Conservation (phyloP, 2,888 invertebrate genomes). For the Xiphydria camelus region DNA sequence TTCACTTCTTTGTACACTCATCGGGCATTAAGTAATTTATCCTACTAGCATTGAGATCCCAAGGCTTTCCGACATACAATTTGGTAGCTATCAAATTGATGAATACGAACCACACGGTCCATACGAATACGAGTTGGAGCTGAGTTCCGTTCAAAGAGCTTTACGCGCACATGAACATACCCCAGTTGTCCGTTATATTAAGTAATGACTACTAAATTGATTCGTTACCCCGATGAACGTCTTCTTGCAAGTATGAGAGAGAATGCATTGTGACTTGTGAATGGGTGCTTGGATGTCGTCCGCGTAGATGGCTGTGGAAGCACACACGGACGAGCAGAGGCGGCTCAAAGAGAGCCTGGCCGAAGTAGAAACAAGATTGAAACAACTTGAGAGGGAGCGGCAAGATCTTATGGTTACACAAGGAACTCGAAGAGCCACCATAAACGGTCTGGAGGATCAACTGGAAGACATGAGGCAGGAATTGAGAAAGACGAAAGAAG, state of each 20-base stretch:
- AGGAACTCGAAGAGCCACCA: slow-evolving; percentile 60
- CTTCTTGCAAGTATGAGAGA: slow-evolving; percentile 8
- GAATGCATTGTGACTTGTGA: slow-evolving; percentile 17
- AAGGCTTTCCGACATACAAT: too few relatives aligned
- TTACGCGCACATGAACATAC: not conserved
- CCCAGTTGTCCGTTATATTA: not conserved
- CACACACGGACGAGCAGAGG: slow-evolving; percentile 60
- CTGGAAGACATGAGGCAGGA: slow-evolving; percentile 61
- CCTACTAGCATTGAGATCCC: too few relatives aligned
- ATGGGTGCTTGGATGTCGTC: slow-evolving; percentile 20
- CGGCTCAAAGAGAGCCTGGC: slow-evolving; percentile 59
- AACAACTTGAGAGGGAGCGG: slow-evolving; percentile 62
- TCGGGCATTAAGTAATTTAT: too few relatives aligned
- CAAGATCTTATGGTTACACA: slow-evolving; percentile 62
- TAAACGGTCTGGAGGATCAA: slow-evolving; percentile 63
- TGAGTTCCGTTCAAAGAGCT: not conserved
- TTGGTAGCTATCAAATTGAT: too few relatives aligned
- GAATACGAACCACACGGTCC: too few relatives aligned
- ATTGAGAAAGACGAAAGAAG: slow-evolving; percentile 59
- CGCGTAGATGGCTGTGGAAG: slow-evolving; percentile 53
- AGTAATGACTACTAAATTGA: slow-evolving; percentile 1
- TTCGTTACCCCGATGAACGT: slow-evolving; percentile 1
- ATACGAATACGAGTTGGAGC: too few relatives aligned
- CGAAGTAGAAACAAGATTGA: slow-evolving; percentile 60
- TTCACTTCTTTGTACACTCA: too few relatives aligned